Percentiles rank a stretch among this genome's conserved stretches.
Evolutionary conservation across 1,140 invertebrate species (phyloP).

Genomic region (Lasaia peninsularis): DNA sequence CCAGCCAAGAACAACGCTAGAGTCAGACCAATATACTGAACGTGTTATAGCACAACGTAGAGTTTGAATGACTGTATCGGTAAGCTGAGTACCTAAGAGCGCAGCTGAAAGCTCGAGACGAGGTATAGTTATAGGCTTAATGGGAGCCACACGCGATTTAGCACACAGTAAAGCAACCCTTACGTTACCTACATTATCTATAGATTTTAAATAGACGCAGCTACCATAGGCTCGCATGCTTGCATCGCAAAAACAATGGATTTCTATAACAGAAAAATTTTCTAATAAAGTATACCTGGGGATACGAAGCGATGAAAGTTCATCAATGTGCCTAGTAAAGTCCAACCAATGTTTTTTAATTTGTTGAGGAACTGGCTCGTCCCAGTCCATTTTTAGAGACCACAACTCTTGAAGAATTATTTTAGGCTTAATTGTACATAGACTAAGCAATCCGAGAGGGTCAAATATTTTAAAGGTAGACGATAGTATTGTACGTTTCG

Average conservation of each 20-base stretch:
- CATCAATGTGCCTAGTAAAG: not conserved
- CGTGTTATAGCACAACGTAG: no score
- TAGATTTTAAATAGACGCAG: conserved; percentile 13
- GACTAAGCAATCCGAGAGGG: not conserved
- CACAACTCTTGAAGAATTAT: not conserved
- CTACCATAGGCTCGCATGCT: conserved; percentile 23
- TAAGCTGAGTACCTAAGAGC: conserved; percentile 5
- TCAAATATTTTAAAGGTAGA: conserved; percentile 24
- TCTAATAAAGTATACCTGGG: not conserved
- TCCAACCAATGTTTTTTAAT: not conserved
- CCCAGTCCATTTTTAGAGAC: not conserved
- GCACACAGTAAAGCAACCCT: conserved; percentile 4
- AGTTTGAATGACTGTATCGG: not conserved
- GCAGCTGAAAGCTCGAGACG: conserved; percentile 11
- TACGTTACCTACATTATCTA: not conserved
- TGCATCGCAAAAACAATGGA: conserved; percentile 25
- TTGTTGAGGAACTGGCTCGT: not conserved
- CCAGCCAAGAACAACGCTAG: no score
- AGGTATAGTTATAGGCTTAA: conserved; percentile 15
- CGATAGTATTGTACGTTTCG: conserved; percentile 19
- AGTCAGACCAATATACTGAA: no score
- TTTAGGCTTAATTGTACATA: no score
- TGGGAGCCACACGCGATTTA: conserved; percentile 16
- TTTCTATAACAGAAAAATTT: conserved; percentile 8
- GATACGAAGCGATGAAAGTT: not conserved